A percentile compares a stretch with the other conserved stretches of the same genome.
Evolutionary conservation across 2,113 vertebrate species (phyloP).

Genomic region (Chinchilla lanigera): DNA sequence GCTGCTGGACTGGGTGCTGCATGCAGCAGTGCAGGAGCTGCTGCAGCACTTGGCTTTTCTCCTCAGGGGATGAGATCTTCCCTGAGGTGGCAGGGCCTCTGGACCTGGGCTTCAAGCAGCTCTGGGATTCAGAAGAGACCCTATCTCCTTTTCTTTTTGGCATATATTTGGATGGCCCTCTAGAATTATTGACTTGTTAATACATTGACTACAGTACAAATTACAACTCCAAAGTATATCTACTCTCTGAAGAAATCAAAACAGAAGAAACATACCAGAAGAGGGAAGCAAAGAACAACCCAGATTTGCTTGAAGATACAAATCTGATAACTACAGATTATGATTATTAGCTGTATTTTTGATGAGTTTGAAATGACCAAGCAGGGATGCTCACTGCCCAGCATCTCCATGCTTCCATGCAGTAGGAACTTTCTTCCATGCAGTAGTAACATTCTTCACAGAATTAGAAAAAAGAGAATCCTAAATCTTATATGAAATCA

Average conservation of each 20-base stretch:
- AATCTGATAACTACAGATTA: neutral
- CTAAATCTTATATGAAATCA: neutral
- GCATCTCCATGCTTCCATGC: neutral
- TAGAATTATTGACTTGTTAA: neutral
- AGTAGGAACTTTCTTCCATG: no score
- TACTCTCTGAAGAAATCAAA: neutral
- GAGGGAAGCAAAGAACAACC: conserved; percentile 27
- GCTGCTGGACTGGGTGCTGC: neutral
- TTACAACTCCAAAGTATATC: neutral
- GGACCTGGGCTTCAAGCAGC: neutral
- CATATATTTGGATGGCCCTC: neutral
- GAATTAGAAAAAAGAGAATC: neutral
- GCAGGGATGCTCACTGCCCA: neutral
- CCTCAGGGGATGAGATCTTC: neutral
- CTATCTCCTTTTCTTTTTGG: neutral
- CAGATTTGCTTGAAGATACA: neutral
- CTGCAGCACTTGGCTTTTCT: neutral
- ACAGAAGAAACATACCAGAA: neutral
- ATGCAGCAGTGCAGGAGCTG: neutral
- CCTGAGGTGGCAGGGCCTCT: neutral
- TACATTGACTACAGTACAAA: neutral
- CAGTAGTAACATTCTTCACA: neutral
- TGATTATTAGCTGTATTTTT: neutral
- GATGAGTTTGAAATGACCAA: neutral
- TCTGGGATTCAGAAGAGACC: neutral